Base-by-base conservation (phyloP, 2,888 invertebrate genomes). In the Orthosia gracilis region DNA sequence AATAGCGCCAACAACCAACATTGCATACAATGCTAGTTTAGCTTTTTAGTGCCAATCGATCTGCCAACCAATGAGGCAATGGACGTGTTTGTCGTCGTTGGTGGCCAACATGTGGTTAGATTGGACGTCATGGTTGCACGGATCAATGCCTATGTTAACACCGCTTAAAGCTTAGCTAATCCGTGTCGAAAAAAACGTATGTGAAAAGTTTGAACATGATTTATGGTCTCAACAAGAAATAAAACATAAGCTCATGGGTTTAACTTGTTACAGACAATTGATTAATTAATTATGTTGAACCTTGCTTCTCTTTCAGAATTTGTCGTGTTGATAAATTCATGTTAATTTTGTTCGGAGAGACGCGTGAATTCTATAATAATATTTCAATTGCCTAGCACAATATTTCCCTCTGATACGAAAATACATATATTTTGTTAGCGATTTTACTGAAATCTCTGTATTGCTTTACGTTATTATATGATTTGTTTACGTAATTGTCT, bases 91-190 rank as follows among this genome's bases (percentile, higher is more conserved):
- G 64, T 65, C 54, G 47, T 55, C 45, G 58, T 69, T 66, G 7
- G 65, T 69, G 65, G 62, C 54, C 63, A 59, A 80, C 67, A 63
- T 69, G 68, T 80, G 80, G 80, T 68, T 73, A 74, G 57, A 69
- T 73, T 80, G 66, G 59, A 69, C 63, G 71, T 78, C 83, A 83
- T 63, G 65, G 21, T 21, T 66, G 62, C 65, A 80, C 55, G 84
- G 66, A 69, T 80, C 52, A 69, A 55, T 83, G 66, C 65, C 18
- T 31, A 23, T 73, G 74, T 69, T 83, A 80, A 83, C 84, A 69
- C 55, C 17, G 65, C 18, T 69, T 63, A 55, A 69, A 83, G 80
- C 69, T 80, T 83, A 57, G 66, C 80, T 80, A 80, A 83, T 83
- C 57, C 62, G 23, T 23, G 17, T 17, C 62, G 26, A 50, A 83